Evolutionary conservation across 2,113 vertebrate species (phyloP).

Genomic region (Petrocephalus zakoni): DNA sequence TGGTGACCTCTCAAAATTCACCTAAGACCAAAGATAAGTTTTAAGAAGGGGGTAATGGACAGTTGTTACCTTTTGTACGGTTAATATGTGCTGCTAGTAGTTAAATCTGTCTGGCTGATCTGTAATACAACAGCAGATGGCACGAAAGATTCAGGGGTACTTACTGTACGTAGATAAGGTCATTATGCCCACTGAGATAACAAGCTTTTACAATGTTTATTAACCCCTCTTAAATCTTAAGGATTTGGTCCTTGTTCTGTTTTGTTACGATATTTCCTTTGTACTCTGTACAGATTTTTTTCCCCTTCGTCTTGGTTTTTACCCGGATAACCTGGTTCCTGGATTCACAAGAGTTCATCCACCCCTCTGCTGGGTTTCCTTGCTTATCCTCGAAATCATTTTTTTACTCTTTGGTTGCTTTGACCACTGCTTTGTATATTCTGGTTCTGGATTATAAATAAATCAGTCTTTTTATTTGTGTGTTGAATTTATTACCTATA

Average conservation of each 20-base stretch:
- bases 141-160: constrained; percentile 47
- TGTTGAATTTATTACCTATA: constrained; percentile 9
- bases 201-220: constrained; percentile 58
- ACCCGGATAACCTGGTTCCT: constrained; percentile 53
- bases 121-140: constrained; percentile 58
- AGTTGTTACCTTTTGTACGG: constrained; percentile 49
- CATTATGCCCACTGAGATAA: constrained; percentile 39
- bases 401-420: constrained; percentile 59
- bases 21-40: constrained; percentile 77
- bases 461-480: constrained; percentile 64
- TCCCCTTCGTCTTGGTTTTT: constrained; percentile 47
- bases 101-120: constrained; percentile 58
- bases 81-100: constrained; percentile 59
- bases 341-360: constrained; percentile 56
- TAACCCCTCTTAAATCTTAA: constrained; percentile 73
- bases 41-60: constrained; percentile 70
- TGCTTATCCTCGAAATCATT: constrained; percentile 32
- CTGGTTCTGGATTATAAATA: constrained; percentile 72
- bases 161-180: constrained; percentile 41
- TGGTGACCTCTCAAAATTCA: constrained; percentile 68
- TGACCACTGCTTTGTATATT: constrained; percentile 83
- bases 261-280: constrained; percentile 68
- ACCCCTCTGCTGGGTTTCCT: constrained; percentile 41
- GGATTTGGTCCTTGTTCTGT: constrained; percentile 70
- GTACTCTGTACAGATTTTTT: constrained; percentile 45